Evolutionary conservation across 2,797 vertebrate species (phyloP).

Genomic region (Hydrophis major): DNA sequence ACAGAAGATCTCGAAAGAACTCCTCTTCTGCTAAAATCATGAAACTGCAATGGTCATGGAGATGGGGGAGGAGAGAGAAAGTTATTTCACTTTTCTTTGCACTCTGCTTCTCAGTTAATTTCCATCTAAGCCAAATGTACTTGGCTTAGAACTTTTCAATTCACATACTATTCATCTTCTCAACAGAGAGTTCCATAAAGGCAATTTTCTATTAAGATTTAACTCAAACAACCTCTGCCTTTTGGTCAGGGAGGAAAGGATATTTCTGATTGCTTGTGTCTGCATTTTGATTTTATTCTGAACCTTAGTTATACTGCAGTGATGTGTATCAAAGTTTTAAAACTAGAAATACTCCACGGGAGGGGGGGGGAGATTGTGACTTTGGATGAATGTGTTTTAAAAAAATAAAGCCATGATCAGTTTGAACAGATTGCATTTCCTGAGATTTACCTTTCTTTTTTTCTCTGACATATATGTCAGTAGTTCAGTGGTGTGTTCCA

Average conservation of each 20-base stretch:
- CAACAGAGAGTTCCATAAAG: slow-evolving; percentile 8
- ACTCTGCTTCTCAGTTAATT: not conserved
- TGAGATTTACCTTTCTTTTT: slow-evolving; percentile 43
- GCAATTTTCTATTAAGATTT: slow-evolving; percentile 17
- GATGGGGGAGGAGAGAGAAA: not conserved
- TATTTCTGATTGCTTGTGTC: slow-evolving; percentile 13
- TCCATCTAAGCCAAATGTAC: not conserved
- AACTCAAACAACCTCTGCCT: not conserved
- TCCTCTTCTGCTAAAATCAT: not conserved
- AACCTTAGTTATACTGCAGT: slow-evolving; percentile 43
- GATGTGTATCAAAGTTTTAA: slow-evolving; percentile 49
- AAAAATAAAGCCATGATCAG: slow-evolving; percentile 48
- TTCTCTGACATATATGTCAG: slow-evolving; percentile 32
- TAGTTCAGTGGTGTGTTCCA: not conserved
- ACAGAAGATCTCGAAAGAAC: not conserved
- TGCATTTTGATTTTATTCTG: slow-evolving; percentile 31
- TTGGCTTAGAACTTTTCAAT: not conserved
- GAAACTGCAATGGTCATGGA: not conserved
- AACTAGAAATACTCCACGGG: slow-evolving; percentile 43
- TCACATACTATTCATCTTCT: not conserved
- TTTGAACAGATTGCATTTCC: slow-evolving; percentile 41
- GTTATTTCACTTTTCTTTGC: not conserved
- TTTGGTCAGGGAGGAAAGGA: slow-evolving; percentile 11
- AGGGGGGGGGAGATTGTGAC: not conserved
- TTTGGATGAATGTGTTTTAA: slow-evolving; percentile 42